These are phyloP conservation scores for Petaurus breviceps DNA, from an alignment of 2,113 vertebrate species.

Conservation along the genomic window DNA sequence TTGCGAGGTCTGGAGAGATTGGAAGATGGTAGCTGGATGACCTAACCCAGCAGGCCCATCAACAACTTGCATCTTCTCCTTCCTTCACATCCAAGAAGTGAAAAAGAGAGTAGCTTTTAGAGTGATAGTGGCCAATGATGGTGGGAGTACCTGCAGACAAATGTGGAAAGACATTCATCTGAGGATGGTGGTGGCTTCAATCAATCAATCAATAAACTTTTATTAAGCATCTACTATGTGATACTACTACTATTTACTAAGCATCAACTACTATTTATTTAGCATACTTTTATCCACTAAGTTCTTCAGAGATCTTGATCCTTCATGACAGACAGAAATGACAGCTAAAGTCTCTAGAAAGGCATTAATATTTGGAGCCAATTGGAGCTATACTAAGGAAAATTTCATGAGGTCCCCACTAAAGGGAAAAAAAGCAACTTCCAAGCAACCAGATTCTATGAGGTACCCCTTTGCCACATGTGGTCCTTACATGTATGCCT, in stretches of 20 bases:
- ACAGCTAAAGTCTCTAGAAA: background rate
- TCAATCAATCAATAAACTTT: background rate
- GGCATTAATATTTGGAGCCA: background rate
- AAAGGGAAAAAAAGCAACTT: background rate
- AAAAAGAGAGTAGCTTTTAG: too few relatives aligned
- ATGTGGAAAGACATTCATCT: background rate
- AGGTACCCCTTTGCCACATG: background rate
- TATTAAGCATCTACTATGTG: background rate
- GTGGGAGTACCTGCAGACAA: background rate
- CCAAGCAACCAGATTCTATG: background rate
- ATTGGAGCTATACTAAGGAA: background rate
- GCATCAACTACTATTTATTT: background rate
- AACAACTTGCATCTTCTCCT: too few relatives aligned
- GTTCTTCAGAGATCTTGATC: background rate
- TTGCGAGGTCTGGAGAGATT: too few relatives aligned
- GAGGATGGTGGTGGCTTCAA: background rate
- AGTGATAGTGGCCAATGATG: too few relatives aligned
- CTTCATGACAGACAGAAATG: background rate
- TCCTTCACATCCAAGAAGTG: too few relatives aligned
- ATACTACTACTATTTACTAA: too few relatives aligned
- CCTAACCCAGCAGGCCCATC: too few relatives aligned
- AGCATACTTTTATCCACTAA: background rate
- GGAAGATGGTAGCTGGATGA: too few relatives aligned
- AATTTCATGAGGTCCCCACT: background rate
- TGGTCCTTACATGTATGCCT: background rate